These are phyloP conservation scores for Geotrupes spiniger DNA, from an alignment of 2,888 invertebrate genomes.

Conservation along the genomic window DNA sequence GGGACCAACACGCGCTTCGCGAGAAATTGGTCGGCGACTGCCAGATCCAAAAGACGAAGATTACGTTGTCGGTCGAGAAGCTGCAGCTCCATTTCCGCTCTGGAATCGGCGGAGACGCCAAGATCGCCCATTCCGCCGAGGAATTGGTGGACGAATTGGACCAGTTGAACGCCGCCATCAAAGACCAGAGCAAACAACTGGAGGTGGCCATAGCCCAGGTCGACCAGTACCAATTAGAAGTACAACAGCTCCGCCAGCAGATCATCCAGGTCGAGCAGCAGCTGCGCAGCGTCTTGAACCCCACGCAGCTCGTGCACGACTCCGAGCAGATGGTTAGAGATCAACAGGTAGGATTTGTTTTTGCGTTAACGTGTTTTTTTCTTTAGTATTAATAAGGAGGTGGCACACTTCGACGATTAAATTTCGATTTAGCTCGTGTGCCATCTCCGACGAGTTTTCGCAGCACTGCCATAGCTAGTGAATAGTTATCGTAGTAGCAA, in stretches of 20 bases:
- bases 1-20: conserved; percentile 81
- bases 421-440: no score
- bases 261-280: conserved; percentile 86
- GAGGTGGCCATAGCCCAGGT: conserved; percentile 79
- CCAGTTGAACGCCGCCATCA: conserved; percentile 59
- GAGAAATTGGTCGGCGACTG: conserved; percentile 87
- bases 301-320: conserved; percentile 79
- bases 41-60: conserved; percentile 85
- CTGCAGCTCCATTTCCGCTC: conserved; percentile 89
- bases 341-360: conserved; percentile 75
- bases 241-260: conserved; percentile 78
- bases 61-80: conserved; percentile 85
- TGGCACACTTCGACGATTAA: conserved; percentile 19
- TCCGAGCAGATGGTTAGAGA: conserved; percentile 77
- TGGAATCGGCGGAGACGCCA: conserved; percentile 76
- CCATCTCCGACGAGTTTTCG: conserved; percentile 20
- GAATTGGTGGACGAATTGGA: conserved; percentile 70
- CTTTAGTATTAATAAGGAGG: conserved; percentile 21
- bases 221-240: conserved; percentile 84
- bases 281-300: conserved; percentile 77
- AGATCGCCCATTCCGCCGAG: conserved; percentile 69
- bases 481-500: conserved; percentile 15
- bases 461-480: conserved; percentile 32
- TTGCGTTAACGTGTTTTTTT: conserved; percentile 17
- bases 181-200: conserved; percentile 64